phyloP scores from a whole-genome alignment of 2,113 vertebrate genomes.

The Turnix velox region DNA sequence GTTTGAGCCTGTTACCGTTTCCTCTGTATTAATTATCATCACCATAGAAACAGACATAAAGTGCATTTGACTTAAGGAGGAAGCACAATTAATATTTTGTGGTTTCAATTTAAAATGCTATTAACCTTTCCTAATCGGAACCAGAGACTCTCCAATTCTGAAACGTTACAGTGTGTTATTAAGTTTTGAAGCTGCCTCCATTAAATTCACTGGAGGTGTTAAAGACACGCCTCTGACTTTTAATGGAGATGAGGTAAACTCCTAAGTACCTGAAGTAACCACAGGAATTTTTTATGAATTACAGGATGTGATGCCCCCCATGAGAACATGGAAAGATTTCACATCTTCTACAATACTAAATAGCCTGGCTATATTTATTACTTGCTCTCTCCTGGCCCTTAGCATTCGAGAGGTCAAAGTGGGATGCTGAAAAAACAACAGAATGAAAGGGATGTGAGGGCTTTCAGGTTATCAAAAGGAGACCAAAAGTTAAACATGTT shows the following conservation, averaged over 20 bases:
- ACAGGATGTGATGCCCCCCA: neutral
- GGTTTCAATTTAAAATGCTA: conserved; percentile 16
- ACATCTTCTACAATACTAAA: neutral
- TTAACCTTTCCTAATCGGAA: conserved; percentile 36
- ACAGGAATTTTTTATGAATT: neutral
- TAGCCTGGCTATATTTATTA: neutral
- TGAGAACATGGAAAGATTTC: neutral
- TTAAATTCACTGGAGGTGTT: neutral
- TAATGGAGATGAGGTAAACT: neutral
- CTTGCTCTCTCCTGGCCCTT: neutral
- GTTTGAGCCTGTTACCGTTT: neutral
- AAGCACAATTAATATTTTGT: conserved; percentile 19
- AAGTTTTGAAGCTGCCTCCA: neutral
- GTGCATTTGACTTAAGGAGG: conserved; percentile 5
- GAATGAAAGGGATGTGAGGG: neutral
- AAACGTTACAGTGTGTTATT: neutral
- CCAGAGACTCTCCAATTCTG: neutral
- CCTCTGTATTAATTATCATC: neutral
- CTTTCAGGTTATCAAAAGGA: neutral
- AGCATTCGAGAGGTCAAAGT: neutral
- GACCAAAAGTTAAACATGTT: neutral
- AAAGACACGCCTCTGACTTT: neutral
- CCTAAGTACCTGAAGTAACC: neutral
- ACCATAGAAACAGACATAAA: conserved; percentile 23
- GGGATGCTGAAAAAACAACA: neutral